Percentiles rank a stretch among this genome's conserved stretches.
phyloP scores from a whole-genome alignment of 1,140 invertebrate species.

The Calliphora vicina region DNA sequence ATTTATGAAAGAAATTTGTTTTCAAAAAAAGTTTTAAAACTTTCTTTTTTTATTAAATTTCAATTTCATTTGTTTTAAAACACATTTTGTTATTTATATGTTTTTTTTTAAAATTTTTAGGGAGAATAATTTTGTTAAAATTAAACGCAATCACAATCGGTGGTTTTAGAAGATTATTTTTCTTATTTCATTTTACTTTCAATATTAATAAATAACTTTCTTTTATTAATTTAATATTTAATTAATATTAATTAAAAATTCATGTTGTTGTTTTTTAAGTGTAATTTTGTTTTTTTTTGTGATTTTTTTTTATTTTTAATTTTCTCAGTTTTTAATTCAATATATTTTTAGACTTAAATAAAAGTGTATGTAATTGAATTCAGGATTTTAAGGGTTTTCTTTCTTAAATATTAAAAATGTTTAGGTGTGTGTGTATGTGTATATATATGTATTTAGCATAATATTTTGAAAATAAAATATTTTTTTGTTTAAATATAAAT shows the following conservation, averaged over 20 bases:
- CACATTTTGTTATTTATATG: background rate
- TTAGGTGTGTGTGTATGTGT: background rate
- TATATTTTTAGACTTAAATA: slow-evolving; percentile 34
- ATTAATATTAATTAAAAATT: slow-evolving; percentile 24
- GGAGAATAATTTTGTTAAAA: slow-evolving; percentile 39
- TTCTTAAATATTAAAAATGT: slow-evolving; percentile 16
- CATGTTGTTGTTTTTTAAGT: background rate
- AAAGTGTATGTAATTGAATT: slow-evolving; percentile 31
- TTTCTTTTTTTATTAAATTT: background rate
- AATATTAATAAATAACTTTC: slow-evolving; percentile 5
- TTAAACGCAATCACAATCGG: slow-evolving; percentile 64
- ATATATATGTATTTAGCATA: slow-evolving; percentile 21
- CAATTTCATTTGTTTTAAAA: background rate
- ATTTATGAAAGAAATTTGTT: background rate
- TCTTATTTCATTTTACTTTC: slow-evolving; percentile 37
- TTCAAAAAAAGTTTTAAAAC: background rate
- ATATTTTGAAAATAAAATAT: slow-evolving; percentile 12
- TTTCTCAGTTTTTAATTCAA: slow-evolving; percentile 17
- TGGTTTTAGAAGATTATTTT: slow-evolving; percentile 55
- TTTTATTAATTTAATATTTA: slow-evolving; percentile 2
- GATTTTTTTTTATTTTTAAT: slow-evolving; percentile 27
- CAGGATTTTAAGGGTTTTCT: background rate
- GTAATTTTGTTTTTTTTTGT: slow-evolving; percentile 4
- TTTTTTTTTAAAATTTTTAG: background rate
- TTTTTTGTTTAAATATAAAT: background rate